Conservation (phyloP, 2,888 invertebrate genomes). For the Exocentrus adspersus region DNA sequence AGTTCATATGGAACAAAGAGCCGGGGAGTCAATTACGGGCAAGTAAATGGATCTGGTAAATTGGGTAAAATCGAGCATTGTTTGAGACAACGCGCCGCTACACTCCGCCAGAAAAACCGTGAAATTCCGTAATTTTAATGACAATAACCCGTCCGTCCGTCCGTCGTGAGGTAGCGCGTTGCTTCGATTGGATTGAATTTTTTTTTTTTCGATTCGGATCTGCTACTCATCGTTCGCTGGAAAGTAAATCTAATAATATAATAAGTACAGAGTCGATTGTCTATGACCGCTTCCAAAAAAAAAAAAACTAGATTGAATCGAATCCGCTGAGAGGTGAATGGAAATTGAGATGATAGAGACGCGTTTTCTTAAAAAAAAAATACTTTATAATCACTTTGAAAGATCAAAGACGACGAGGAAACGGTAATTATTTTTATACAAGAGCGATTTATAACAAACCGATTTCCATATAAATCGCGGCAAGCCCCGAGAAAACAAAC, state of each 20-base stretch:
- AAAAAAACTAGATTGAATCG: neutral
- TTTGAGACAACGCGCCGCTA: constrained; percentile 43
- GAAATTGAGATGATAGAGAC: no score
- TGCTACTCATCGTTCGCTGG: neutral
- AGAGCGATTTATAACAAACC: no score
- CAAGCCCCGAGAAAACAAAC: constrained; percentile 20
- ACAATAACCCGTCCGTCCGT: constrained; percentile 38
- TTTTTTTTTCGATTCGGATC: constrained; percentile 9
- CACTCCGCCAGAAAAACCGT: constrained; percentile 40
- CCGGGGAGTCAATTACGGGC: constrained; percentile 42
- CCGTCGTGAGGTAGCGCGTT: constrained; percentile 6
- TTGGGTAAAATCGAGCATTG: constrained; percentile 47
- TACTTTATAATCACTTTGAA: no score
- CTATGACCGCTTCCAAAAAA: neutral
- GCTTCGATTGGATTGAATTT: constrained; percentile 14
- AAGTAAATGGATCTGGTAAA: constrained; percentile 44
- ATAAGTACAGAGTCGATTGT: no score
- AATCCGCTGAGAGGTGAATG: neutral
- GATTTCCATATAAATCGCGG: constrained; percentile 28
- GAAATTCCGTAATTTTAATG: constrained; percentile 44
- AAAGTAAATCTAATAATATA: constrained; percentile 13
- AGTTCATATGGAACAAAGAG: constrained; percentile 43
- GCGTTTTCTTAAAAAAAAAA: no score
- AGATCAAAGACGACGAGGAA: no score
- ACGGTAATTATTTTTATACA: no score